Evolutionary conservation across 2,888 invertebrate species (phyloP).

Genomic region (Yponomeuta malinellus): DNA sequence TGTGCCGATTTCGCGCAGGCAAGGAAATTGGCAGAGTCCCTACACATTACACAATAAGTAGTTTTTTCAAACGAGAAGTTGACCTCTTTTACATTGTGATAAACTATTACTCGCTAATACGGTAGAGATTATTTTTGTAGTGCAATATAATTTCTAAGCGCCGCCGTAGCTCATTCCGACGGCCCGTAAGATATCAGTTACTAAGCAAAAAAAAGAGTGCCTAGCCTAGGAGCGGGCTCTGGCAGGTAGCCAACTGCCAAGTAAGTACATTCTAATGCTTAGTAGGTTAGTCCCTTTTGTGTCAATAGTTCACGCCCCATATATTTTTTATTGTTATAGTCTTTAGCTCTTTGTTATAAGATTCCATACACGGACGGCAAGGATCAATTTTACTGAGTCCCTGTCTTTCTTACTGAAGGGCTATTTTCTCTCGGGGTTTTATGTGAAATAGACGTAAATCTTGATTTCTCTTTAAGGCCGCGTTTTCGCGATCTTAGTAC

Average conservation of each 20-base stretch:
- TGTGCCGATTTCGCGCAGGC: too few species aligned
- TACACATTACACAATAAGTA: too few species aligned
- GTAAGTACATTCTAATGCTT: conserved; percentile 7
- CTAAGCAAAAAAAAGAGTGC: neutral
- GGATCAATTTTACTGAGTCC: conserved; percentile 3
- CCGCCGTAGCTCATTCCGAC: neutral
- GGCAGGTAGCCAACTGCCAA: neutral
- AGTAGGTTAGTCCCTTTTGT: conserved; percentile 23
- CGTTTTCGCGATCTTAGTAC: too few species aligned
- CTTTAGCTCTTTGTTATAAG: neutral
- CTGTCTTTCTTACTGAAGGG: neutral
- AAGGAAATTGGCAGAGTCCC: too few species aligned
- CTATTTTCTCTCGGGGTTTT: neutral
- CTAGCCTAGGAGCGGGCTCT: neutral
- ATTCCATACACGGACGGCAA: neutral
- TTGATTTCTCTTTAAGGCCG: neutral
- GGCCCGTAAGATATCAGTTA: neutral
- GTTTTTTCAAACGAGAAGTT: too few species aligned
- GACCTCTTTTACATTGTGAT: too few species aligned
- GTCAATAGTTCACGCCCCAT: conserved; percentile 40
- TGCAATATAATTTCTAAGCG: neutral
- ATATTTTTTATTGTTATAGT: conserved; percentile 25
- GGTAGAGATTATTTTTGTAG: neutral
- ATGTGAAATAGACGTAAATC: neutral
- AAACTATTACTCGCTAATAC: too few species aligned